Conservation (phyloP, 2,888 invertebrate genomes). For the Napeogenes inachia region DNA sequence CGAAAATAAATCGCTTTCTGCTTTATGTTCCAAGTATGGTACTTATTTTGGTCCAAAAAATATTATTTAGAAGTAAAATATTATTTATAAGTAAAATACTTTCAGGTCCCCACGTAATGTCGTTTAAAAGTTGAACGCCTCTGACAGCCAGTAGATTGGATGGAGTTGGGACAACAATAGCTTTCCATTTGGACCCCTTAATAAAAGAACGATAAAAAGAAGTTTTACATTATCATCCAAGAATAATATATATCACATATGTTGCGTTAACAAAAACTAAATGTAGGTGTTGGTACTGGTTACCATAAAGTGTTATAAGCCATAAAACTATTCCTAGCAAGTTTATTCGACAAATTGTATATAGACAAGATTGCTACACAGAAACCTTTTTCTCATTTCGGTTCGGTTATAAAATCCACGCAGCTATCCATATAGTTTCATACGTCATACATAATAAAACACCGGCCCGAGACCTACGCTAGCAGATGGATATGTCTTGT, state of each 20-base stretch:
- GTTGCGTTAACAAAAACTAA: not conserved
- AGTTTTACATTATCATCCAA: conserved; percentile 1
- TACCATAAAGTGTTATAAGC: not conserved
- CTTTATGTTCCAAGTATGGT: no score
- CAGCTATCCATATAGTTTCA: conserved; percentile 9
- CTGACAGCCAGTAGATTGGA: conserved; percentile 1
- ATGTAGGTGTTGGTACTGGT: no score
- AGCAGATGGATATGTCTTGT: conserved; percentile 30
- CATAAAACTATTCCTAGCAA: not conserved
- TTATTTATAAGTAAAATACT: no score
- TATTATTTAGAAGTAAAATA: no score
- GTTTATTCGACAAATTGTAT: not conserved
- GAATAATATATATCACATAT: not conserved
- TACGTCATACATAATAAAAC: conserved; percentile 16
- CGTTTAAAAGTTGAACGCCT: not conserved
- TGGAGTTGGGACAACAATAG: not conserved
- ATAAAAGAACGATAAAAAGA: not conserved
- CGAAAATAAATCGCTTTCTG: no score
- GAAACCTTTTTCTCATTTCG: conserved; percentile 1
- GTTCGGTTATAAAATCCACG: conserved; percentile 7
- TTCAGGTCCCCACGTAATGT: not conserved
- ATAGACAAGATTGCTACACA: not conserved
- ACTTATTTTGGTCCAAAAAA: no score
- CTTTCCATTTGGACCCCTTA: not conserved
- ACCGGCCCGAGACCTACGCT: conserved; percentile 13